These are phyloP conservation scores for Lapara coniferarum DNA, from an alignment of 2,888 invertebrate species.

Conservation along the genomic window DNA sequence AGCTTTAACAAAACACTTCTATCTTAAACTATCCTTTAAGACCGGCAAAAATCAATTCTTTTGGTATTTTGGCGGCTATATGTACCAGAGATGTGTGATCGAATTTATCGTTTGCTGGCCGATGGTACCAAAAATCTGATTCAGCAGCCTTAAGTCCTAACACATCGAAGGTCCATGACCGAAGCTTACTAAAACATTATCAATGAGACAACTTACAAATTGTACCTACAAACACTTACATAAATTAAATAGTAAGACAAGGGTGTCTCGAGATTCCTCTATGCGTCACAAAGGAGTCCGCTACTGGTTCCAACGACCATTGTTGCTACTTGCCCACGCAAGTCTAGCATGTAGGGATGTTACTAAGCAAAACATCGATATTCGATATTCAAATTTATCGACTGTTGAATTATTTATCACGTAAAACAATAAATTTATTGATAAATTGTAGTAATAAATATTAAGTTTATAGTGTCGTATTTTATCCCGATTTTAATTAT, in stretches of 20 bases:
- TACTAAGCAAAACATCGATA: constrained; percentile 18
- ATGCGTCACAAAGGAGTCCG: constrained; percentile 49
- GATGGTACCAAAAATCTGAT: too few relatives aligned
- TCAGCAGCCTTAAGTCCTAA: too few relatives aligned
- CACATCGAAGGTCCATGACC: too few relatives aligned
- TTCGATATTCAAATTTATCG: constrained; percentile 11
- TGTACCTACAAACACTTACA: neutral
- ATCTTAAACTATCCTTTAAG: too few relatives aligned
- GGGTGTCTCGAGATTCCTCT: neutral
- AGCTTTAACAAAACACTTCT: too few relatives aligned
- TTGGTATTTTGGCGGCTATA: too few relatives aligned
- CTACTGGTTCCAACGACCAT: constrained; percentile 59
- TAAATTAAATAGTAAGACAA: constrained; percentile 1
- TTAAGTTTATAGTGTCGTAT: neutral
- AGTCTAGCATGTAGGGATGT: constrained; percentile 33
- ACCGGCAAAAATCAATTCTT: too few relatives aligned
- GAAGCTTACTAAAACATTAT: too few relatives aligned
- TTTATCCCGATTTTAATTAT: neutral
- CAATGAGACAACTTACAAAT: neutral
- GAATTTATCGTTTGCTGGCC: too few relatives aligned
- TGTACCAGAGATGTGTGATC: too few relatives aligned
- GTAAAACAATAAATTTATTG: neutral
- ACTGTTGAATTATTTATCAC: neutral
- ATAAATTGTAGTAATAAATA: too few relatives aligned
- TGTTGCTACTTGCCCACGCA: constrained; percentile 52